phyloP scores from a whole-genome alignment of 2,113 vertebrate genomes.

The Equus quagga region DNA sequence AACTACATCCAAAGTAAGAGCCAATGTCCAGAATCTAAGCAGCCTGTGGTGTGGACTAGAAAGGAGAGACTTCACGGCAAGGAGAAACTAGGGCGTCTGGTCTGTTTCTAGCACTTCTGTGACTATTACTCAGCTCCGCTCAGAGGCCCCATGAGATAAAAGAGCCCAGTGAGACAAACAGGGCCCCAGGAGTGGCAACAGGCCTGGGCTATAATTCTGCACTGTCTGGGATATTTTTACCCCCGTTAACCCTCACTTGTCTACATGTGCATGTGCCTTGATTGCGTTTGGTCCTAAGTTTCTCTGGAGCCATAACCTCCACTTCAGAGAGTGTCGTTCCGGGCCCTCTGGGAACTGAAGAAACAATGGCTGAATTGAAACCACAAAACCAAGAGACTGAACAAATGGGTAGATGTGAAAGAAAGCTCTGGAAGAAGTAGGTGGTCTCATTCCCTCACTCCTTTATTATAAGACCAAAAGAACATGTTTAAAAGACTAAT shows the following conservation, averaged over 20 bases:
- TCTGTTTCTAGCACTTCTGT: not conserved
- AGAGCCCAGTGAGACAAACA: not conserved
- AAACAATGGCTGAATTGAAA: slow-evolving; percentile 27
- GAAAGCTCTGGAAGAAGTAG: slow-evolving; percentile 31
- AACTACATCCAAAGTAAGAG: not conserved
- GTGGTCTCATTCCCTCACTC: not conserved
- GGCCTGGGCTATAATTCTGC: not conserved
- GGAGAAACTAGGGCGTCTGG: not conserved
- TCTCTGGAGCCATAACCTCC: not conserved
- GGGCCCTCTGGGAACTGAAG: not conserved
- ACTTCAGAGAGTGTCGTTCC: not conserved
- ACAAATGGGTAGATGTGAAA: slow-evolving; percentile 24
- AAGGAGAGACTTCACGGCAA: not conserved
- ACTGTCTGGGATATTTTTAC: not conserved
- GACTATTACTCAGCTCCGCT: not conserved
- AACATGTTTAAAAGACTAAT: slow-evolving; percentile 29
- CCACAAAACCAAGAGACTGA: not conserved
- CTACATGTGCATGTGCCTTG: not conserved
- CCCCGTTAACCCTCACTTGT: not conserved
- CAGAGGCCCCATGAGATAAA: not conserved
- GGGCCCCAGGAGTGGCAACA: not conserved
- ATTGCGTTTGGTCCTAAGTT: not conserved
- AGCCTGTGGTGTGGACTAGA: not conserved
- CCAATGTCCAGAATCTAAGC: not conserved
- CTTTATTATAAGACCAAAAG: slow-evolving; percentile 30